phyloP scores from a whole-genome alignment of 2,888 invertebrate genomes.

The Apamea sordens region DNA sequence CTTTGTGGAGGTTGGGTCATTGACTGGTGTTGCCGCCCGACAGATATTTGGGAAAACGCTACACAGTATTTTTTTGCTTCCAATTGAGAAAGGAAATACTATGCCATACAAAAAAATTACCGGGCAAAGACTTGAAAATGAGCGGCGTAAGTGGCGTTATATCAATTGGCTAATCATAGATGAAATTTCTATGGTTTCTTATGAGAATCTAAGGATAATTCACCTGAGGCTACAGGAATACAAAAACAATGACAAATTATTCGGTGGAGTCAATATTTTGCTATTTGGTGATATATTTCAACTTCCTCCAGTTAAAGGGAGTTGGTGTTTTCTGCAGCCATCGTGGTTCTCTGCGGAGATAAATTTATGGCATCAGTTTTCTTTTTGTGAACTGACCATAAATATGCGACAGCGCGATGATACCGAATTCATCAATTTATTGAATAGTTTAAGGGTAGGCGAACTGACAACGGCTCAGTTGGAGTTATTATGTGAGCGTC shows the following conservation, averaged over 20 bases:
- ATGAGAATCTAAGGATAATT: background rate
- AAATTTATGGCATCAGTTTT: slow-evolving; percentile 8
- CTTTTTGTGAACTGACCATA: slow-evolving; percentile 41
- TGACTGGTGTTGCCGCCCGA: slow-evolving; percentile 53
- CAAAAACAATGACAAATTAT: slow-evolving; percentile 8
- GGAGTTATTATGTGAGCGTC: slow-evolving; percentile 60
- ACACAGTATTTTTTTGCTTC: slow-evolving; percentile 58
- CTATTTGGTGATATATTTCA: slow-evolving; percentile 2
- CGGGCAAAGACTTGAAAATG: slow-evolving; percentile 54
- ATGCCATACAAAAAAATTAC: slow-evolving; percentile 48
- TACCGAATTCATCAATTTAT: slow-evolving; percentile 62
- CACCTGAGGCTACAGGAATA: slow-evolving; percentile 1
- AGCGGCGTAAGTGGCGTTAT: slow-evolving; percentile 67
- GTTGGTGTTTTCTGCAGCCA: slow-evolving; percentile 3
- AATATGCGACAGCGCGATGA: slow-evolving; percentile 72
- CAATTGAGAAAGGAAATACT: slow-evolving; percentile 65
- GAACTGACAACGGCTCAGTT: slow-evolving; percentile 60
- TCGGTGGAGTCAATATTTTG: slow-evolving; percentile 3
- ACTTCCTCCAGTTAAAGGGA: slow-evolving; percentile 8
- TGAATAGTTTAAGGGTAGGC: slow-evolving; percentile 66
- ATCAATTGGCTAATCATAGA: slow-evolving; percentile 67
- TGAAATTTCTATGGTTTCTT: slow-evolving; percentile 68
- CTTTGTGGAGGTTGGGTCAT: too few relatives aligned
- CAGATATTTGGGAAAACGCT: slow-evolving; percentile 62
- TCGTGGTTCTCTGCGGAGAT: slow-evolving; percentile 24